A percentile compares a stretch with the other conserved stretches of the same genome.
Conservation (phyloP, 2,113 vertebrate species). For the Ornithorhynchus anatinus region DNA sequence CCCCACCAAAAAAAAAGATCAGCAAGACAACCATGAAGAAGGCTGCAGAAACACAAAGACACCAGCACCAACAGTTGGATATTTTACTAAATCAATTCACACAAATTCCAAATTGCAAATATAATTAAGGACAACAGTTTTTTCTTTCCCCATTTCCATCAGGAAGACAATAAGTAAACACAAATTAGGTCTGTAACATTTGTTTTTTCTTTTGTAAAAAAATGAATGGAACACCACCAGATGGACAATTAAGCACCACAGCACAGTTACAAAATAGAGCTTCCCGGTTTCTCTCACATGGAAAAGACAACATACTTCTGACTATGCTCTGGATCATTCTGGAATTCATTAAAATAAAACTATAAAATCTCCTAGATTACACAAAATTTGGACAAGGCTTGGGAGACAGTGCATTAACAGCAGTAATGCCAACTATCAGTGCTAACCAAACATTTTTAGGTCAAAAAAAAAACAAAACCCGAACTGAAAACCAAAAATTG, state of each 20-base stretch:
- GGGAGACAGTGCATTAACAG: conserved; percentile 80
- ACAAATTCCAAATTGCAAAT: conserved; percentile 86
- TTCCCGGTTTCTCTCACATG: conserved; percentile 62
- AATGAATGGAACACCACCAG: conserved; percentile 70
- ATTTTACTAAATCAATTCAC: conserved; percentile 89
- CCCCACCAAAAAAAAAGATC: no score
- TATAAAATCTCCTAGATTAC: conserved; percentile 82
- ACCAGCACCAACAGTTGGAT: conserved; percentile 72
- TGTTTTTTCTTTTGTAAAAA: conserved; percentile 31
- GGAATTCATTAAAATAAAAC: conserved; percentile 81
- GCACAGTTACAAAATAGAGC: conserved; percentile 78
- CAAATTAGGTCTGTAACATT: conserved; percentile 72
- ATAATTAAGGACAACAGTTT: conserved; percentile 76
- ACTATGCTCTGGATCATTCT: conserved; percentile 60
- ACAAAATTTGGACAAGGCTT: conserved; percentile 75
- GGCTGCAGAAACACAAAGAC: conserved; percentile 37
- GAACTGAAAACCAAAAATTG: conserved; percentile 65
- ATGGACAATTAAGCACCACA: conserved; percentile 78
- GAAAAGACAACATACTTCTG: conserved; percentile 69
- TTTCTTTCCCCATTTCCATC: conserved; percentile 71
- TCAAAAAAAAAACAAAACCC: conserved; percentile 67
- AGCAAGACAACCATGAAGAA: no score
- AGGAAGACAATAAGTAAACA: conserved; percentile 85
- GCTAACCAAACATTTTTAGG: conserved; percentile 75
- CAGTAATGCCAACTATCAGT: conserved; percentile 83